phyloP scores from a whole-genome alignment of 2,797 vertebrate species.

The Pyrocephalus nanus region DNA sequence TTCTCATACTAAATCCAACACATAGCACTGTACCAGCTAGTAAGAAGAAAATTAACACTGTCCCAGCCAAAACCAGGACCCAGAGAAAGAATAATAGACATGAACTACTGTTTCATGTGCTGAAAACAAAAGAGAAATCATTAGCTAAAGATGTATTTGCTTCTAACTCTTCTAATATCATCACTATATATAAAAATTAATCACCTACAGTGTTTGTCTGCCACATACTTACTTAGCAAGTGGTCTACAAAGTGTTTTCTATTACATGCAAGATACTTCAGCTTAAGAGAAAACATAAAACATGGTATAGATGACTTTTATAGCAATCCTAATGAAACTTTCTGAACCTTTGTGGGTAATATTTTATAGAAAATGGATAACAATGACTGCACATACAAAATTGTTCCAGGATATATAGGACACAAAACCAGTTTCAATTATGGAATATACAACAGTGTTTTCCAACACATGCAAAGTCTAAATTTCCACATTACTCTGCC shows the following conservation, averaged over 20 bases:
- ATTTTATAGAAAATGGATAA: neutral
- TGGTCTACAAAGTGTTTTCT: slow-evolving; percentile 15
- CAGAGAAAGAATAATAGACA: neutral
- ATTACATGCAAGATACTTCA: slow-evolving; percentile 21
- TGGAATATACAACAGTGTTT: neutral
- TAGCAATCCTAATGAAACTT: slow-evolving; percentile 30
- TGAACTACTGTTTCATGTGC: neutral
- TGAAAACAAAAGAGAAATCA: neutral
- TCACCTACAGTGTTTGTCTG: neutral
- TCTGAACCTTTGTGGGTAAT: neutral
- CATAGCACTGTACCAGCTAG: neutral
- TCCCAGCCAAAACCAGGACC: neutral
- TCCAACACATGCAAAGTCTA: neutral
- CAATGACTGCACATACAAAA: neutral
- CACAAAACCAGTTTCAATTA: neutral
- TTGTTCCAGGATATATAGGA: neutral
- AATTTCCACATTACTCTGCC: neutral
- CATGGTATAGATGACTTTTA: slow-evolving; percentile 25
- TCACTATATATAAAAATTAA: neutral
- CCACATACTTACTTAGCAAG: neutral
- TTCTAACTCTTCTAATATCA: neutral
- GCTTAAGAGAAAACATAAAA: slow-evolving; percentile 21
- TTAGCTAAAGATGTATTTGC: neutral
- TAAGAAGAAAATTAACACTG: neutral
- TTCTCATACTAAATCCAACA: neutral